Conservation (phyloP, 1,140 invertebrate species). For the Euura lappo region DNA sequence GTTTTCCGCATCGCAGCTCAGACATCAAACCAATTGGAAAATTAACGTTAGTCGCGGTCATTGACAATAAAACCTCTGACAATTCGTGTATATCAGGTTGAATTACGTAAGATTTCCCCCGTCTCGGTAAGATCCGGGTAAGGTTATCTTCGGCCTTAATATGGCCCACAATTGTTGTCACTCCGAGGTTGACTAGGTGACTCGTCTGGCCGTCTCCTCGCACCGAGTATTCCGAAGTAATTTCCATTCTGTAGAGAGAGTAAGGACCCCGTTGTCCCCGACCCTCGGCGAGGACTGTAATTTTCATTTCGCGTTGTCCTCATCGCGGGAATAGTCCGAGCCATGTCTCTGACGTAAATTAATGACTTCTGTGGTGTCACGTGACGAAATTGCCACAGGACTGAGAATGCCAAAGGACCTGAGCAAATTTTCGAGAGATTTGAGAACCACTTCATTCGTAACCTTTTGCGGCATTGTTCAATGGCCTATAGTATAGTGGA, state of each 20-base stretch:
- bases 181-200: background rate
- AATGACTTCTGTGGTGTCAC: background rate
- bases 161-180: background rate
- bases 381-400: background rate
- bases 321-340: background rate
- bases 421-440: background rate
- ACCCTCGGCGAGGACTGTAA: background rate
- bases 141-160: background rate
- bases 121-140: too few species aligned
- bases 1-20: too few species aligned
- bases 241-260: background rate
- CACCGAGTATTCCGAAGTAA: background rate
- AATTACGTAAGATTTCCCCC: too few species aligned
- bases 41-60: too few species aligned
- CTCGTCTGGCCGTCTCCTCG: background rate
- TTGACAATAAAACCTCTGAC: too few species aligned
- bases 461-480: too few species aligned
- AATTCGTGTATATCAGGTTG: too few species aligned
- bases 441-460: too few species aligned
- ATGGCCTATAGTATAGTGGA: too few species aligned
- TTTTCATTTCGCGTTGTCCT: slow-evolving; percentile 2
- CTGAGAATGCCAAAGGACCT: background rate
- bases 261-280: background rate
- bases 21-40: too few species aligned
- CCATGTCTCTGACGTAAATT: background rate